phyloP scores from a whole-genome alignment of 2,797 vertebrate species.

The Gallinago stenura region DNA sequence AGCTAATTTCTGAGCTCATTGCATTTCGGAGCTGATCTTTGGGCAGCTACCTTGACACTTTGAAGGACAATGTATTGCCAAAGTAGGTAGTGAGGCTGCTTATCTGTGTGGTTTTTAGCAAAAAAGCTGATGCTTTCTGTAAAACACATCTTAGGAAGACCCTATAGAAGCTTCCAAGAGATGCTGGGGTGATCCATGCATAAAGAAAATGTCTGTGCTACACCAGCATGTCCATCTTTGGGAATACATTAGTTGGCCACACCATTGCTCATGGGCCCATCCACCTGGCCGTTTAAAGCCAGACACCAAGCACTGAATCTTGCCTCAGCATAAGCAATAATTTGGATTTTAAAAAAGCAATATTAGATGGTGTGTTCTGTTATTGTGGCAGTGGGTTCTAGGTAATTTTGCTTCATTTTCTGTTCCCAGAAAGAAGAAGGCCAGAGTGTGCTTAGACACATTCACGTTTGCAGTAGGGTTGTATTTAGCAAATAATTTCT shows the following conservation, averaged over 20 bases:
- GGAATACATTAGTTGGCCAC: background rate
- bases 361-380: background rate
- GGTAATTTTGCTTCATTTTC: background rate
- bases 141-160: background rate
- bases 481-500: background rate
- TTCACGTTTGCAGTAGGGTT: background rate
- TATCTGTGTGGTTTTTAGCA: background rate
- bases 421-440: background rate
- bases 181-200: accelerated
- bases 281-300: background rate
- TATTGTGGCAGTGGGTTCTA: background rate
- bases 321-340: background rate
- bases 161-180: background rate
- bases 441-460: background rate
- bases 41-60: background rate
- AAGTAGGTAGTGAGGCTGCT: background rate
- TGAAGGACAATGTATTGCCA: background rate
- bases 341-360: background rate
- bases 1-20: background rate
- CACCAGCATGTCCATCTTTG: background rate
- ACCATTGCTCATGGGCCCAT: no score
- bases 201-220: background rate
- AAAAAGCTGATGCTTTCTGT: background rate
- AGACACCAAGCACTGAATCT: background rate
- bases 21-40: background rate